These are phyloP conservation scores for Heteromyza rotundicornis DNA, from an alignment of 2,888 invertebrate species.

Conservation along the genomic window DNA sequence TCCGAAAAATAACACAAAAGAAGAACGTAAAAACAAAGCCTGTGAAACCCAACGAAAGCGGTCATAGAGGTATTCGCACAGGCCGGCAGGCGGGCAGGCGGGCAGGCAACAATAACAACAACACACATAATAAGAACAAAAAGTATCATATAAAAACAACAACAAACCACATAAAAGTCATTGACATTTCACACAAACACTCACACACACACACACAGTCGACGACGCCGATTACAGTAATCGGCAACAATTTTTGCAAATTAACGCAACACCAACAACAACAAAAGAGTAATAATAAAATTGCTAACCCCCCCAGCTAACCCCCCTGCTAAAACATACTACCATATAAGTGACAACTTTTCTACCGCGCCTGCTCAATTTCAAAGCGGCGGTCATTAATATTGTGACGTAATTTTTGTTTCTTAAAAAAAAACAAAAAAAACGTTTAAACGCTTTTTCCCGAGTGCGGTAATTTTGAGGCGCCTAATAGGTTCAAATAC, in stretches of 20 bases:
- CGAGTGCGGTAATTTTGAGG: not conserved
- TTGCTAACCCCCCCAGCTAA: not conserved
- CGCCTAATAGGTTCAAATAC: not conserved
- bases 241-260: constrained; percentile 4
- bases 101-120: not conserved
- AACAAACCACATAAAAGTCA: constrained; percentile 9
- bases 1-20: not conserved
- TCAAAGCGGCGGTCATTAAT: not conserved
- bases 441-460: too few species aligned
- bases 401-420: constrained; percentile 1
- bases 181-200: constrained; percentile 13
- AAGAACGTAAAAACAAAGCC: not conserved
- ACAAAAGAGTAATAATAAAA: constrained; percentile 7
- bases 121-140: too few species aligned
- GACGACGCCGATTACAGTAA: constrained; percentile 6
- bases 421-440: too few species aligned
- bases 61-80: too few species aligned
- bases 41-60: not conserved
- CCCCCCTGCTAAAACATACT: not conserved
- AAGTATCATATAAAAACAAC: not conserved
- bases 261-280: not conserved
- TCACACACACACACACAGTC: too few species aligned
- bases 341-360: not conserved
- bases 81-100: too few species aligned
- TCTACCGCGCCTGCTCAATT: not conserved